phyloP scores from a whole-genome alignment of 1,140 invertebrate genomes.

The Euwallacea fornicatus region DNA sequence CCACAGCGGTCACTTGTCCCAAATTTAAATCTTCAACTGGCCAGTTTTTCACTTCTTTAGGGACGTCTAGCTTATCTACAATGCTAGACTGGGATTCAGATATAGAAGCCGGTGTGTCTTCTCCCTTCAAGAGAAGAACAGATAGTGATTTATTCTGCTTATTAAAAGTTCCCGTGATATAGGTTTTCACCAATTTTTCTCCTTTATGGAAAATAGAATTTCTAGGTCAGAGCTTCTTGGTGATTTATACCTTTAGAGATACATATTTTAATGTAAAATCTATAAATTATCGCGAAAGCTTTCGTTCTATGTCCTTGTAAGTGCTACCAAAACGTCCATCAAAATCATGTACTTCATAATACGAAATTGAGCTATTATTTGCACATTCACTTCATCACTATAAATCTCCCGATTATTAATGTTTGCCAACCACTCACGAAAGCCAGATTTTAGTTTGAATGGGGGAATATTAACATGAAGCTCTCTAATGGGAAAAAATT shows the following conservation, averaged over 20 bases:
- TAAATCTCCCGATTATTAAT: neutral
- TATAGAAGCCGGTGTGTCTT: conserved; percentile 37
- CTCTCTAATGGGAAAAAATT: too few species aligned
- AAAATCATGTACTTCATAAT: neutral
- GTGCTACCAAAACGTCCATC: neutral
- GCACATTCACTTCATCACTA: conserved; percentile 18
- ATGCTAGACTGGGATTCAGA: too few species aligned
- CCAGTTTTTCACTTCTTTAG: conserved; percentile 69
- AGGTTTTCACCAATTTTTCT: too few species aligned
- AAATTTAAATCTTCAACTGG: conserved; percentile 67
- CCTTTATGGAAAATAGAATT: too few species aligned
- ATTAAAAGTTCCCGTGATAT: too few species aligned
- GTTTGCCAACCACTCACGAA: neutral
- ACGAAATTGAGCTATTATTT: neutral
- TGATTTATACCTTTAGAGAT: too few species aligned
- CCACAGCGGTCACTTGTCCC: conserved; percentile 83
- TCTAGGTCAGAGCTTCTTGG: too few species aligned
- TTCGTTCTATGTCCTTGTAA: too few species aligned
- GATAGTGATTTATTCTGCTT: neutral
- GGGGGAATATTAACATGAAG: too few species aligned
- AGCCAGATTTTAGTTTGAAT: neutral
- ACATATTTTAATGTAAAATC: too few species aligned
- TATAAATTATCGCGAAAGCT: too few species aligned
- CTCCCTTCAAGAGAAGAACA: neutral
- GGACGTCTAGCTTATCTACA: conserved; percentile 45